Conservation (phyloP, 64 coral and sea anemone species). For the Dendronephthya gigantea region DNA sequence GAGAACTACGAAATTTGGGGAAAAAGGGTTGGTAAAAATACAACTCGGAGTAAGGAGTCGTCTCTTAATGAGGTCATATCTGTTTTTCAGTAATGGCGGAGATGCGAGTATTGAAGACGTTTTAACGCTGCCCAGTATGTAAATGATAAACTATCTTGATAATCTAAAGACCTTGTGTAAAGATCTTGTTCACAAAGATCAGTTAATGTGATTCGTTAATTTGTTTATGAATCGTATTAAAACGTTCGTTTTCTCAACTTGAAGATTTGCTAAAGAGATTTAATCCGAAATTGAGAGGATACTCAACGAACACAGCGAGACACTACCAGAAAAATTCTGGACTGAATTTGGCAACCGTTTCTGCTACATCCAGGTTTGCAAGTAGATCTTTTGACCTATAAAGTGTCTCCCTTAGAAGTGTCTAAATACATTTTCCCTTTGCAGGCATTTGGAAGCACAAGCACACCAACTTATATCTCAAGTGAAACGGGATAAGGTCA, state of each 20-base stretch:
- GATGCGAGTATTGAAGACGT: not conserved
- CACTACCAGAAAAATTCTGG: not conserved
- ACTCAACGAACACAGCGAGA: slow-evolving; percentile 31
- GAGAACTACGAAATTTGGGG: too few relatives aligned
- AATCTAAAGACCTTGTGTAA: too few relatives aligned
- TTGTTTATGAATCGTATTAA: not conserved
- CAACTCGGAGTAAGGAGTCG: too few relatives aligned
- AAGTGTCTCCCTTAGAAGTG: not conserved
- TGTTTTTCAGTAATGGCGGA: not conserved
- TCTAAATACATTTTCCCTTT: not conserved
- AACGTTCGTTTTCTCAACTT: not conserved
- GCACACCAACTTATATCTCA: slow-evolving; percentile 18
- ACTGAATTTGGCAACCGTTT: slow-evolving; percentile 30
- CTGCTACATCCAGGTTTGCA: slow-evolving; percentile 21
- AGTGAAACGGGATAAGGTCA: slow-evolving; percentile 18
- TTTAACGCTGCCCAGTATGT: not conserved
- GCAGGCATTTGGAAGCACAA: slow-evolving; percentile 30
- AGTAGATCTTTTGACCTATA: not conserved
- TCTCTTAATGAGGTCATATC: too few relatives aligned
- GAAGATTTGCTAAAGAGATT: slow-evolving; percentile 38
- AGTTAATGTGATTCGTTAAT: not conserved
- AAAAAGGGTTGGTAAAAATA: too few relatives aligned
- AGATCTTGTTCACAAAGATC: too few relatives aligned
- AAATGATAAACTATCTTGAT: not conserved
- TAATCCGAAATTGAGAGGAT: slow-evolving; percentile 39